Evolutionary conservation across 2,797 vertebrate genomes (phyloP), one percentile per base, ranked within the genome.

Genomic region (Danionella dracula): DNA sequence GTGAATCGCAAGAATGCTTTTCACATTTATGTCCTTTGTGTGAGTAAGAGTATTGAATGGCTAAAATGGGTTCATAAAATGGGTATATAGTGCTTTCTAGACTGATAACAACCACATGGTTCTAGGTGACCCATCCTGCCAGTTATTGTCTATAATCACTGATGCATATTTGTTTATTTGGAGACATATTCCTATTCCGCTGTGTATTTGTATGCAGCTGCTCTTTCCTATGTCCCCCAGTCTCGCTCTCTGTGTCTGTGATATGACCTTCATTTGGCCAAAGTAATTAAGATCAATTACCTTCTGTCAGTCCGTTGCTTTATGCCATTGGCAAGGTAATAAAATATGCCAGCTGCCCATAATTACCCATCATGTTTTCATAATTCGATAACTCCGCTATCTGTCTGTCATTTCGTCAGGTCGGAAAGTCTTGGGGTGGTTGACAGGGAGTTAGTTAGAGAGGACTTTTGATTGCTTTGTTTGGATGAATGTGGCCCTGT

Each of bases 241-340:
- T 46, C n/a, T 42, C 37, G 13, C 15, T 61, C 48, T 56, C 44
- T 23, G 27, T 11, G 29, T 70, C 38, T 62, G 54, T 54, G 15
- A 41, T 42, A n/a, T 71, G 71, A 74, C 76, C 68, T 73, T 74
- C 70, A 65, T 27, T 59, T 71, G 66, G 70, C 64, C 56, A 59
- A 53, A 49, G 46, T 71, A 68, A 80, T 77, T 77, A 78, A 74
- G 76, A 75, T 66, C 71, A 77, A 68, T 80, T 78, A 75, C 66
- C 53, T 58, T 65, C 55, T 21, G 54, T 50, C 65, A 44, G 21
- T 60, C 62, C 62, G 56, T 49, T 49, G 34, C 68, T 62, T 19
- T 42, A 29, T 48, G 42, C 41, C 63, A 64, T 34, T 42, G 67
- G 44, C 42, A 55, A 44, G 51, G 27, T 70, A 76, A 70, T 58